Conservation (phyloP, 2,888 invertebrate species). For the Anticlea derivata region DNA sequence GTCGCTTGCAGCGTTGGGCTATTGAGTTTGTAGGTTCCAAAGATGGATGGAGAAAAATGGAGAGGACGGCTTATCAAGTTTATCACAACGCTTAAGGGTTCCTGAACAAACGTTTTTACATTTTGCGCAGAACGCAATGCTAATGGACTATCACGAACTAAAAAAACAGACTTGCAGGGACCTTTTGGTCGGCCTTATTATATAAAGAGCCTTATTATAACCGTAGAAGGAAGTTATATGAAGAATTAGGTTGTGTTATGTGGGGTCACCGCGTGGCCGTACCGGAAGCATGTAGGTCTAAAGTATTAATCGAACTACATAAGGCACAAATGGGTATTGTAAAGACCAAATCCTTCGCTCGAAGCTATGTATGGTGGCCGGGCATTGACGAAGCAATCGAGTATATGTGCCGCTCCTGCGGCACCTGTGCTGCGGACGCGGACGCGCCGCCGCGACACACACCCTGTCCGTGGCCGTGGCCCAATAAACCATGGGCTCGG, state of each 20-base stretch:
- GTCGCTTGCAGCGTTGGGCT: constrained; percentile 32
- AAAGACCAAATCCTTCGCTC: constrained; percentile 24
- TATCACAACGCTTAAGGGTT: constrained; percentile 2
- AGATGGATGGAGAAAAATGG: no score
- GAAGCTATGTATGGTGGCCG: constrained; percentile 32
- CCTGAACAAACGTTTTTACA: constrained; percentile 31
- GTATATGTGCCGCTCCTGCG: constrained; percentile 9
- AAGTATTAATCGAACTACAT: constrained; percentile 17
- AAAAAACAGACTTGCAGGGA: constrained; percentile 19
- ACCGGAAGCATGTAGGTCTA: constrained; percentile 6
- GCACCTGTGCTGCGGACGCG: constrained; percentile 10
- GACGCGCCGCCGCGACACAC: constrained; percentile 34
- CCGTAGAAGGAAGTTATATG: constrained; percentile 32
- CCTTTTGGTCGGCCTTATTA: constrained; percentile 21
- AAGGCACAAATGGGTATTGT: constrained; percentile 30
- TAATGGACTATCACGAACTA: constrained; percentile 25
- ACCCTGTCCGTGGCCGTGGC: constrained; percentile 17
- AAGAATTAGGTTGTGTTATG: constrained; percentile 31
- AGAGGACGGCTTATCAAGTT: constrained; percentile 30
- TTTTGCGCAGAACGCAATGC: constrained; percentile 22
- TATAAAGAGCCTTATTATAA: constrained; percentile 32
- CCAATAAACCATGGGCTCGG: constrained; percentile 16
- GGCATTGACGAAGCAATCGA: constrained; percentile 40
- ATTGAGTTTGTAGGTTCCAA: constrained; percentile 26
- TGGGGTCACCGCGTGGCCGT: constrained; percentile 21